phyloP scores from a whole-genome alignment of 2,113 vertebrate genomes.

The Castor canadensis region DNA sequence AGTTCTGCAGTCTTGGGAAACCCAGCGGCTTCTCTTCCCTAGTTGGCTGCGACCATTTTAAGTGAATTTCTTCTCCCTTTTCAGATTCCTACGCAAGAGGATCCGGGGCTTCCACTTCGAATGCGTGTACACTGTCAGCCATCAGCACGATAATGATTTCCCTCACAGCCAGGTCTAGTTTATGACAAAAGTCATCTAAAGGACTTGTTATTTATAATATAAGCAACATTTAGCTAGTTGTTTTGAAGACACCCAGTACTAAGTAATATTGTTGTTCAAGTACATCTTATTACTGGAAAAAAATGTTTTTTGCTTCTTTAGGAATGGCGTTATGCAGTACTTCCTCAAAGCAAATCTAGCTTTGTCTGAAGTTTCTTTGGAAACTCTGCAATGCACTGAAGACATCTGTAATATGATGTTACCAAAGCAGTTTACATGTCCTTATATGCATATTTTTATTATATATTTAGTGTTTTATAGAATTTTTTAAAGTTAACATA shows the following conservation, averaged over 20 bases:
- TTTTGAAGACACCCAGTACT: slow-evolving; percentile 87
- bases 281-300: slow-evolving; percentile 88
- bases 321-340: slow-evolving; percentile 88
- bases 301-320: slow-evolving; percentile 89
- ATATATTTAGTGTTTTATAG: slow-evolving; percentile 97
- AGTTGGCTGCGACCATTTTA: too few relatives aligned
- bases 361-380: slow-evolving; percentile 87
- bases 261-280: slow-evolving; percentile 87
- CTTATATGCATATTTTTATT: slow-evolving; percentile 99
- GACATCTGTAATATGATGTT: slow-evolving; percentile 96
- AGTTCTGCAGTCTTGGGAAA: background rate
- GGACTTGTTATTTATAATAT: slow-evolving; percentile 87
- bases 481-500: slow-evolving; percentile 92
- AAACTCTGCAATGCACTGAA: slow-evolving; percentile 91
- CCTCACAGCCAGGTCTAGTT: slow-evolving; percentile 98
- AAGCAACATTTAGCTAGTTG: slow-evolving; percentile 91
- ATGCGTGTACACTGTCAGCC: slow-evolving; percentile 94
- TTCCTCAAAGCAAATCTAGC: slow-evolving; percentile 87
- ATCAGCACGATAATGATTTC: slow-evolving; percentile 98
- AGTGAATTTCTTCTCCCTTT: slow-evolving; percentile 42
- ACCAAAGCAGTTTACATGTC: slow-evolving; percentile 99
- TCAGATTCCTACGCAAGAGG: slow-evolving; percentile 92
- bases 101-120: slow-evolving; percentile 92
- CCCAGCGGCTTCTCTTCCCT: background rate
- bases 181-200: slow-evolving; percentile 90